phyloP scores from a whole-genome alignment of 2,113 vertebrate genomes.

The Antechinus flavipes region DNA sequence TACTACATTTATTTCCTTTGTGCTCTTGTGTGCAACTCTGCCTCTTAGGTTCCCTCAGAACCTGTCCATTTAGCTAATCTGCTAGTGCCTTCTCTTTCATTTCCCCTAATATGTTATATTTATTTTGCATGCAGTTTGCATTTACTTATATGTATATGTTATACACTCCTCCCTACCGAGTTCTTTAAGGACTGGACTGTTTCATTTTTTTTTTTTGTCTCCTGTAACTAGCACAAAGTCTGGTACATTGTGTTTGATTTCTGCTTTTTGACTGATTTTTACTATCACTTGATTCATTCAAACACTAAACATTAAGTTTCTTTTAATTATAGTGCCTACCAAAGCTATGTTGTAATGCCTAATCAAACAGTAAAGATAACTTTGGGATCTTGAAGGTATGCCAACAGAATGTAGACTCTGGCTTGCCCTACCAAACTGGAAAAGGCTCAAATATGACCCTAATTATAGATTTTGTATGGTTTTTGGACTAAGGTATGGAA shows the following conservation, averaged over 20 bases:
- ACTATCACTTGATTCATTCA: background rate
- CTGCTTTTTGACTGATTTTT: background rate
- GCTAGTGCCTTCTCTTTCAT: background rate
- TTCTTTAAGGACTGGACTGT: background rate
- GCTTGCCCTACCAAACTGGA: background rate
- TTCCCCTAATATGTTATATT: background rate
- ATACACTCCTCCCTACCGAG: background rate
- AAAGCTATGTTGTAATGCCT: background rate
- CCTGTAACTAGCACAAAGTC: background rate
- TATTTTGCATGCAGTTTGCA: background rate
- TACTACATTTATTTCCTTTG: background rate
- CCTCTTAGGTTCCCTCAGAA: background rate
- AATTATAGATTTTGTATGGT: background rate
- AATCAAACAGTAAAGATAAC: background rate
- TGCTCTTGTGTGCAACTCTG: background rate
- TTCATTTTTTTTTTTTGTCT: background rate
- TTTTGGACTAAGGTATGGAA: background rate
- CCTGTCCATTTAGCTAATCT: background rate
- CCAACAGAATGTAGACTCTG: background rate
- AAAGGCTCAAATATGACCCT: background rate
- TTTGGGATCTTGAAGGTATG: background rate
- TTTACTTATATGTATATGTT: background rate
- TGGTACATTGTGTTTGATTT: background rate
- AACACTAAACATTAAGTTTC: background rate
- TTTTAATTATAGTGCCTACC: background rate